Evolutionary conservation across 2,113 vertebrate genomes (phyloP), one percentile per base, ranked within the genome.

Genomic region (Antennarius striatus): DNA sequence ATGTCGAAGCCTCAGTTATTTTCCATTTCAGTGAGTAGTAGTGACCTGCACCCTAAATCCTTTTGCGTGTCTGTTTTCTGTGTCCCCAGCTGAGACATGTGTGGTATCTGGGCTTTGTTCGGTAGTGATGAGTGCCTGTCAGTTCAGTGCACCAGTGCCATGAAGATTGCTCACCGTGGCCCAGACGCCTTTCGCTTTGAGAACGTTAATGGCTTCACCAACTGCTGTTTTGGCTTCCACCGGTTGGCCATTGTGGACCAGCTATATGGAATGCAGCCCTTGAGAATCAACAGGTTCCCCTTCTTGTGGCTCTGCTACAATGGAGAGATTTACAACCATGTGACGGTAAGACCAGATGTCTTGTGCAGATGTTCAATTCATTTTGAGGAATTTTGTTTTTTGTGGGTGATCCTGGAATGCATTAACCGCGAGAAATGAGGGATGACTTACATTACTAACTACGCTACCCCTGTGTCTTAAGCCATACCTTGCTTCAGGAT

Each of bases 221-320:
- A 96, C 92, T 99, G 96, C 74, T 98, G 96, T 42, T 98, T 99
- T 46, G 96, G 95, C 2, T 99, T 98, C 90, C 97, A 98, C 74
- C 95, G 96, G 0, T 74, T 98, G 74, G 96, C 95, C 0, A 94
- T 99, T 1, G 93, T 98, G 68, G 97, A 99, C 82, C 95, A 93
- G 71, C 78, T 99, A 1, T 94, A 96, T n/a, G 97, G 96, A 3
- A 98, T 99, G 97, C 97, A 99, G 75, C 97, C 97, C 0, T 83
- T 99, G 22, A 92, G 96, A 0, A 68, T 99, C 71, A 96, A 93
- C 88, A 95, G 93, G 81, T 96, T 94, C 54, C 96, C 96, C 0
- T 96, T 92, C 75, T 75, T 99, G 40, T 98, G 96, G 97, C 91
- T 99, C 3, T 96, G 95, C 87, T 99, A 98, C 89, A 99, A 99